Evolutionary conservation across 2,113 vertebrate species (phyloP), one percentile per base, ranked within the genome.

Genomic region (Brevimyrus niger): DNA sequence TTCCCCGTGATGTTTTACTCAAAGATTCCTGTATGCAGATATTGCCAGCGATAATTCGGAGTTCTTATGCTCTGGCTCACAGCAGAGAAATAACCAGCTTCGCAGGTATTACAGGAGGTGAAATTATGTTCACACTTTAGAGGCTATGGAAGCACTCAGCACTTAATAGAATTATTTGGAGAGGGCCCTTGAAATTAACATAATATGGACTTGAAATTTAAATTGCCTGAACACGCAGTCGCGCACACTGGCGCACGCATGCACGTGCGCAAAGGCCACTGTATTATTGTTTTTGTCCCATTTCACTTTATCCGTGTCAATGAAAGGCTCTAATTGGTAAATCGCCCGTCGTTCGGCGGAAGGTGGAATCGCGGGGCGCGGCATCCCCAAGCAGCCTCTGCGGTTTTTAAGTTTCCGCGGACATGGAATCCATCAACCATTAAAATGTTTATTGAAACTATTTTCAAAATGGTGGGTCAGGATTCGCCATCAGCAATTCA

Each of bases 171-270:
- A 88, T 90, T 88, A 86, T 90, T 84, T 85, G 55, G 58, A 90
- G 87, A 86, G 90, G 73, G 58, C 55, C 88, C 90, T 90, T 88
- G 88, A 90, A 90, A 90, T 90, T 88, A 90, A 88, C 90, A 90
- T 90, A 90, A 90, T 88, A 86, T 88, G 88, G 90, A 90, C 80
- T 88, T 85, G 87, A 86, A 86, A 90, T 88, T 90, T 90, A 90
- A 88, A 90, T 89, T 44, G 85, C 84, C n/a, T 21, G 69, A 88
- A 69, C 73, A 10, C 15, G 44, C 83, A 53, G 69, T 89, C 21
- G 50, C 50, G 61, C n/a, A 31, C 61, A 69, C n/a, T 0, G 50
- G 35, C 88, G n/a, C 61, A 31, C 61, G n/a, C 61, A 13, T 10
- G 8, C 50, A 73, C 87, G 17, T 19, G 80, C 6, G 50, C 88